phyloP scores from a whole-genome alignment of 2,797 vertebrate species.

The Tragopan temminckii region DNA sequence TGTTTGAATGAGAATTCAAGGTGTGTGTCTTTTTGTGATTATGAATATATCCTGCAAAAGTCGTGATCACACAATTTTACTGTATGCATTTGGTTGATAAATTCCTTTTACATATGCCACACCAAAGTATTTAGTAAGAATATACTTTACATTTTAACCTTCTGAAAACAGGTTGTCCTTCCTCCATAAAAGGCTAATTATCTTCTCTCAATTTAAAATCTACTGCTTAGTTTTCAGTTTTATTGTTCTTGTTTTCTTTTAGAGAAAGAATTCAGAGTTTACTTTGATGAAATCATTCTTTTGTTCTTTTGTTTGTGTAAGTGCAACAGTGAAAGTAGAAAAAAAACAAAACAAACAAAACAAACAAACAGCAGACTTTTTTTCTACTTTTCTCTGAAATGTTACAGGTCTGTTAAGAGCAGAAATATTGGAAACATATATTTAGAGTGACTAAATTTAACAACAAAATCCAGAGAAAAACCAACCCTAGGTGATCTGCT shows the following conservation, averaged over 20 bases:
- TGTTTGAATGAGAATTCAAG: background rate
- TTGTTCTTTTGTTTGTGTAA: background rate
- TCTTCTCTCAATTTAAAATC: background rate
- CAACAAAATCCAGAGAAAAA: background rate
- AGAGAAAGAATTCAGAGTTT: background rate
- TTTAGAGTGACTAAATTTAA: constrained; percentile 52
- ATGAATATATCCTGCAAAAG: background rate
- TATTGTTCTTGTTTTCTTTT: background rate
- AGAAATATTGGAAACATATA: constrained; percentile 56
- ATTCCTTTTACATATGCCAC: background rate
- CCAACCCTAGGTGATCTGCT: constrained; percentile 47
- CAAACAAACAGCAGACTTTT: background rate
- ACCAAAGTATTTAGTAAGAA: constrained; percentile 15
- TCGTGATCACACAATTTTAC: background rate
- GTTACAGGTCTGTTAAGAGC: background rate
- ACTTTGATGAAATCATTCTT: background rate
- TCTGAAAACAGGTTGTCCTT: background rate
- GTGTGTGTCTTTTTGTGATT: background rate
- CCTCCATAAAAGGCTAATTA: background rate
- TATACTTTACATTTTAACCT: background rate
- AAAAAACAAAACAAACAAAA: background rate
- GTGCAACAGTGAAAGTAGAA: background rate
- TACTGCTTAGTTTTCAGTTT: background rate
- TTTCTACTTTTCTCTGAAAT: constrained; percentile 3
- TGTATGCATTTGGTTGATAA: background rate